Evolutionary conservation across 2,888 invertebrate species (phyloP), one percentile per base, ranked within the genome.

Genomic region (Pediacus dermestoides): DNA sequence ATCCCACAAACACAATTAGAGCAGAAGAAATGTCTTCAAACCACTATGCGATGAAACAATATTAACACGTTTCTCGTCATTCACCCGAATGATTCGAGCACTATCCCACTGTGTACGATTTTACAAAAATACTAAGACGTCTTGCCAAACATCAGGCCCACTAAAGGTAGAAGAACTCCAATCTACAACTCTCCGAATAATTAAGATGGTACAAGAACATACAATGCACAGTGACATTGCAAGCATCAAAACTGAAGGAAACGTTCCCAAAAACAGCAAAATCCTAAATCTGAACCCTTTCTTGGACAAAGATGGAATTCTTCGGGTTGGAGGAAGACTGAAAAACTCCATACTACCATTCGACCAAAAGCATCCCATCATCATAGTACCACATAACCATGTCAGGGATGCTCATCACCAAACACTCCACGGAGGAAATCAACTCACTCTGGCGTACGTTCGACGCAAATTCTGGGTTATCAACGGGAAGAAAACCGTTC

Each of bases 321-420:
- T 42, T 18, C 25, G 43, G 2, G 39, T 39, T 21, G 44, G 44
- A 3, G 44, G 44, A n/a, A 11, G 44, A 21, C 9, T 40, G 11
- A 10, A 18, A 10, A 37, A 40, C 9, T 11, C 37, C 2, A 30
- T 16, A 32, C 14, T 44, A 22, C 4, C 2, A 11, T 40, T 30
- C 15, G 28, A 16, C 16, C 8, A 13, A 1, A 44, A 44, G 26
- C 22, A 33, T 14, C 44, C 37, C 1, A 30, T 40, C 1, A 21
- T 44, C 6, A 6, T 18, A 18, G 6, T n/a, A 18, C 6, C 6
- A 7, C 21, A 18, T 18, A 6, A 10, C 6, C 10, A 26, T 9
- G 13, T 30, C 8, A 9, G 6, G 7, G 6, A 12, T 23, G 25
- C 33, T 22, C 15, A 18, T 18, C 6, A 18, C 6, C 6, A 18